These are phyloP conservation scores for Seriola quinqueradiata DNA, from an alignment of 2,113 vertebrate species.

Conservation along the genomic window DNA sequence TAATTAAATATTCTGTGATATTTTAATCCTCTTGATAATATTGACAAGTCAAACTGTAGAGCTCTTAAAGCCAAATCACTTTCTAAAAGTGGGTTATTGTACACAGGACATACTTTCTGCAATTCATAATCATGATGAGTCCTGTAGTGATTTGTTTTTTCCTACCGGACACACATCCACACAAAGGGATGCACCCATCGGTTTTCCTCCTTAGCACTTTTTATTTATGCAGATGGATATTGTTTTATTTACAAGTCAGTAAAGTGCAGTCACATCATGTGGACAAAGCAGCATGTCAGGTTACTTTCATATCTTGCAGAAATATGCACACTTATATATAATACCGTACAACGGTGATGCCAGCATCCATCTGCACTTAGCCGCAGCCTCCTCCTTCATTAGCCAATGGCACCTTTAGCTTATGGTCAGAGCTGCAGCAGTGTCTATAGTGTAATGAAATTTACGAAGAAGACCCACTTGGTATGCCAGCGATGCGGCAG, in stretches of 20 bases:
- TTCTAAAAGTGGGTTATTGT: constrained; percentile 83
- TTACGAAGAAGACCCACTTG: constrained; percentile 85
- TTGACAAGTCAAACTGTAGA: constrained; percentile 92
- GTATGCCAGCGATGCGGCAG: constrained; percentile 83
- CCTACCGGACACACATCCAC: constrained; percentile 18
- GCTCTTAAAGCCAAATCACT: constrained; percentile 89
- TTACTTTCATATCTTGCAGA: constrained; percentile 59
- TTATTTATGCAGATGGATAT: constrained; percentile 58
- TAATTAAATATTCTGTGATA: constrained; percentile 90
- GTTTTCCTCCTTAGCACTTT: constrained; percentile 28
- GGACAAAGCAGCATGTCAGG: constrained; percentile 62
- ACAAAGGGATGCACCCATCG: constrained; percentile 28
- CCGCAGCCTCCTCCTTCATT: constrained; percentile 79
- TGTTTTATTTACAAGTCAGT: constrained; percentile 68
- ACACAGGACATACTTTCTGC: constrained; percentile 3
- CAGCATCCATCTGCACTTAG: constrained; percentile 76
- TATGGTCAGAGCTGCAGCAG: constrained; percentile 76
- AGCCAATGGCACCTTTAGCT: constrained; percentile 84
- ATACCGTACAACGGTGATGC: constrained; percentile 47
- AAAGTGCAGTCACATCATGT: constrained; percentile 51
- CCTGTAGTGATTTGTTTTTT: background rate
- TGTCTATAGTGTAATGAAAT: constrained; percentile 84
- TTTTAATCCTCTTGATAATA: constrained; percentile 90
- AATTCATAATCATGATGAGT: constrained; percentile 17
- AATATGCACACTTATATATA: constrained; percentile 61